Base-by-base conservation (phyloP, 1,140 invertebrate species). In the Cyrtorhinus lividipennis region DNA sequence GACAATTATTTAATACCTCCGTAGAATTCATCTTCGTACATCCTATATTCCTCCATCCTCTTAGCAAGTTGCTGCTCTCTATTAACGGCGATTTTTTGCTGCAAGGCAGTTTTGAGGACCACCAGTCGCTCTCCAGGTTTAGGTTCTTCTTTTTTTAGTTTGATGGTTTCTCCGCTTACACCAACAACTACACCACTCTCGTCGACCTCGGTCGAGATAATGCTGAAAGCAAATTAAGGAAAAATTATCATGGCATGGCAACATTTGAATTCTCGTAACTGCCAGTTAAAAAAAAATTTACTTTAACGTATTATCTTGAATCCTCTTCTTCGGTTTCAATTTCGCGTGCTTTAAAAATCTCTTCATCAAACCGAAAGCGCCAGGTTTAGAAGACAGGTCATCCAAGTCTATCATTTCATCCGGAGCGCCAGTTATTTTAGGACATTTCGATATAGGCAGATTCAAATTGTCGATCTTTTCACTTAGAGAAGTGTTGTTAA, bases 91-190 rank as follows among this genome's bases (percentile, higher is more conserved):
- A 88, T 87, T 74, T 81, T 73, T 18, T 78, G 72, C 68, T 83
- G 78, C 8, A 88, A 72, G 66, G 79, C 77, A 65, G 81, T 77
- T 70, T 79, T 81, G 38, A 87, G 72, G 65, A 78, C 78, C 38
- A 76, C 68, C 58, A 83, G 73, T 69, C 78, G 80, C 23, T 76
- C 76, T 1, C 84, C 84, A 44, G 84, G 84, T 70, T 79, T 80
- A 24, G 76, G 70, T 59, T 72, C 67, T 61, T 65, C 71, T 15
- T 64, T 61, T 53, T 66, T 66, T 13, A 67, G 45, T 23, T 45
- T 57, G 20, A 67, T 25, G 10, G 56, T 59, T 46, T 67, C 67
- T 56, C 64, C 60, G 1, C 18, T 64, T 8, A 68, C 30, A 15
- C 57, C 56, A 38, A 61, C 58, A 1, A 68, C 57, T 57, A 64